Evolutionary conservation across 53 echinoderm and acorn worm species (phyloP), one percentile per base, ranked within the genome.

Genomic region (Holothuria scabra): DNA sequence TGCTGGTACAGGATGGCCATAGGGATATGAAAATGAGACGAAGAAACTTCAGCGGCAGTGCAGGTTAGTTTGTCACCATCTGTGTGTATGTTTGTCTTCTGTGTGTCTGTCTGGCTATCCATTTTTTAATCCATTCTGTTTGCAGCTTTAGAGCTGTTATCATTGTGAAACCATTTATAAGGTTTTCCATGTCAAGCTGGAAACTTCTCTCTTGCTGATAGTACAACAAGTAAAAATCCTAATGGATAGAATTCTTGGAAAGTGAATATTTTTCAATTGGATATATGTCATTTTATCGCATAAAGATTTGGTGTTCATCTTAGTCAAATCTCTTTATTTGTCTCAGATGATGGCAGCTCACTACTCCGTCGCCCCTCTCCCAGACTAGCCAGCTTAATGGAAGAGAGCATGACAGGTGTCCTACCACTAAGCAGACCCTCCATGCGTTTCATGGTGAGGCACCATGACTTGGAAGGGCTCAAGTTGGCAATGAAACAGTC

Each of bases 401-500:
- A 93, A 49, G 93, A 92, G 16, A 83, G 93, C 21, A 83, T 86
- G n/a, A 67, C 85, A 20, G 93, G 92, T 30, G 66, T 81, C 21
- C 87, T 82, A 13, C 90, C 90, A 24, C 87, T 95, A 2, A 92
- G 90, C 60, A 81, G 96, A 44, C 93, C 96, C 12, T 91, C 91
- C 41, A 92, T 94, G 91, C 65, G 87, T 12, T 96, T 96, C 81
- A 93, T 96, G 30, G 88, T 90, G 20, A 93, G 93, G 66, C 89
- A 93, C 29, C 93, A 96, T 72, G 96, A 96, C 75, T 84, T 96
- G 1, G 96, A 96, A 75, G 96, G 93, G 12, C 84, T 96, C 12
- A 89, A 89, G 76, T 74, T 96, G 19, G 96, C 96, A 28, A 96
- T 96, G 96, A 93, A 88, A 48, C 96, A 96, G 60, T 93, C 96